phyloP scores from a whole-genome alignment of 2,888 invertebrate species.

The Mimumesa dahlbomi region DNA sequence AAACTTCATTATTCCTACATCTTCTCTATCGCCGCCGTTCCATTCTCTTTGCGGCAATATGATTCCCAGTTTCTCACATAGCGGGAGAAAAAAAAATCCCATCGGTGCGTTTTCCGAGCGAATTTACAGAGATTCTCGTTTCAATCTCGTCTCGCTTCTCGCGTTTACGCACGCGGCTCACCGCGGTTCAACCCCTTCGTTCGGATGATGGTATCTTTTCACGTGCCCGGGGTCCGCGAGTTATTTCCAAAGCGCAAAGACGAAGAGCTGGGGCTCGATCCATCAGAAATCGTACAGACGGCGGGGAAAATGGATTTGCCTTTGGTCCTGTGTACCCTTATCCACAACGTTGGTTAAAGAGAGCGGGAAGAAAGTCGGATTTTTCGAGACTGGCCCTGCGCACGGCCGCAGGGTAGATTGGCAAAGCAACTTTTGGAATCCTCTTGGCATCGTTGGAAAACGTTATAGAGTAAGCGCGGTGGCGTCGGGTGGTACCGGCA shows the following conservation, averaged over 20 bases:
- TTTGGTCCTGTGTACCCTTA: constrained; percentile 47
- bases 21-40: neutral
- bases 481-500: constrained; percentile 29
- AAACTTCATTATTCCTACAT: constrained; percentile 26
- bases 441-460: constrained; percentile 58
- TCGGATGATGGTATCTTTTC: too few species aligned
- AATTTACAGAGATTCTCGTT: too few species aligned
- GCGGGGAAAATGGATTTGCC: constrained; percentile 56
- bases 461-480: constrained; percentile 43
- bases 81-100: neutral
- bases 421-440: constrained; percentile 70
- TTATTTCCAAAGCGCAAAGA: constrained; percentile 20
- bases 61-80: too few species aligned
- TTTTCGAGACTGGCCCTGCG: constrained; percentile 56
- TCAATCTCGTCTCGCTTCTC: too few species aligned
- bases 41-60: too few species aligned
- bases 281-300: constrained; percentile 6
- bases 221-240: too few species aligned
- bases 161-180: too few species aligned
- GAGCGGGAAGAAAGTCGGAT: constrained; percentile 42
- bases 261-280: neutral
- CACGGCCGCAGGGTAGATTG: constrained; percentile 65
- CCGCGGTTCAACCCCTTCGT: too few species aligned
- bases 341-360: constrained; percentile 50
- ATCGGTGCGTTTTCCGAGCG: too few species aligned